phyloP scores from a whole-genome alignment of 1,140 invertebrate species.

The Dufourea novaeangliae region DNA sequence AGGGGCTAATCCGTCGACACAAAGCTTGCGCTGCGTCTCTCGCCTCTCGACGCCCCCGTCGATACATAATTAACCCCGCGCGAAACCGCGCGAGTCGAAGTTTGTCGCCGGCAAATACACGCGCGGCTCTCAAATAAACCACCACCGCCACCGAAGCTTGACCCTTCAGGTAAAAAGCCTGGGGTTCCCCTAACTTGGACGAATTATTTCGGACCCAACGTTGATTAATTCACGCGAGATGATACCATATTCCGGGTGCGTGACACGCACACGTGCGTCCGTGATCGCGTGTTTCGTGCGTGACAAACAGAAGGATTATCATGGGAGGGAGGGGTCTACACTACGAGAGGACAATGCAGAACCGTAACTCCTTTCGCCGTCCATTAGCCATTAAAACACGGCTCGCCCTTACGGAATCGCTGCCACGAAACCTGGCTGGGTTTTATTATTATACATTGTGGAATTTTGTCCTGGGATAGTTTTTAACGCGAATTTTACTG shows the following conservation, averaged over 20 bases:
- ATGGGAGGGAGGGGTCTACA: not conserved
- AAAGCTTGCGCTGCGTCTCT: constrained; percentile 6
- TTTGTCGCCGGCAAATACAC: not conserved
- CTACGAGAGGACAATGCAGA: not conserved
- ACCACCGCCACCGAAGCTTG: not conserved
- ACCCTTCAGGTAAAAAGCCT: not conserved
- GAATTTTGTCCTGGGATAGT: too few species aligned
- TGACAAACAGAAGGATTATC: not conserved
- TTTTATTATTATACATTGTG: too few species aligned
- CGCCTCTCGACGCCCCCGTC: not conserved
- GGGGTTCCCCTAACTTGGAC: not conserved
- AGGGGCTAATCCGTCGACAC: not conserved
- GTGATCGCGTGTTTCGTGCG: not conserved
- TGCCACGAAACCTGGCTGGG: too few species aligned
- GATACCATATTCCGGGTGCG: constrained; percentile 15
- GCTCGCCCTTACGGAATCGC: too few species aligned
- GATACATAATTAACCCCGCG: constrained; percentile 21
- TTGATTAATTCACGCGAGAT: constrained; percentile 49
- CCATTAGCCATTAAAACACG: constrained; percentile 7
- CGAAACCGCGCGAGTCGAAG: constrained; percentile 3
- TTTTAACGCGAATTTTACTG: too few species aligned
- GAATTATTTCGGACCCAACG: constrained; percentile 46
- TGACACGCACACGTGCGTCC: not conserved
- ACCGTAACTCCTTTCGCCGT: not conserved
- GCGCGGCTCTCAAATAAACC: not conserved